Base-by-base conservation (phyloP, 2,888 invertebrate genomes). In the Lycia hirtaria region DNA sequence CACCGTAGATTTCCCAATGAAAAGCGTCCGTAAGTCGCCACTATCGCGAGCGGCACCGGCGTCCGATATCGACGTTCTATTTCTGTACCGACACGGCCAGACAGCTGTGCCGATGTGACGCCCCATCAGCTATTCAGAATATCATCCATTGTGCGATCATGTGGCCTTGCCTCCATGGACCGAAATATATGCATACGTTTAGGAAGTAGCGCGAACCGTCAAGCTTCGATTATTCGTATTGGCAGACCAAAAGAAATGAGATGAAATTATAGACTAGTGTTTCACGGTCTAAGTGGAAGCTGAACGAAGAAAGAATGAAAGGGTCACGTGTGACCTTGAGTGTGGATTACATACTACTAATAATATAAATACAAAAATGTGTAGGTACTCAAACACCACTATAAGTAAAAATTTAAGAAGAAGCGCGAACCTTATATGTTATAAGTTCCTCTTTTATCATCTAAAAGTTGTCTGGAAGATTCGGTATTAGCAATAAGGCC, bases 41-140 rank as follows among this genome's bases (percentile, higher is more conserved):
- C 56, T 61, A 65, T 57, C 56, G 55, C 56, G 47, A 10, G 56
- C 38, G 55, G 49, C 51, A 49, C 50, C 55, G 49, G 47, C 64
- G 59, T 52, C 67, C 64, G 54, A 66, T 81, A 82, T 82, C 78
- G 80, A 81, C 70, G 64, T 76, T 82, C 81, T 81, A 83, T 82
- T 82, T 83, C 76, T 72, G 78, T 74, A 70, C 59, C 53, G 69
- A 64, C 71, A 66, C 72, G 72, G 68, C 69, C 68, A 69, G 71
- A 76, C 80, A 78, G 76, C 75, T 78, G 76, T 73, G 70, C 69
- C 69, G 69, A 64, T 66, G 75, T 75, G 75, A 76, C 73, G 75
- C 69, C 70, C 69, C 72, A 79, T 81, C 79, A 80, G 79, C 76
- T 81, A 80, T 81, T 81, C 77, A 75, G 71, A 71, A 62, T 71